phyloP scores from a whole-genome alignment of 1,140 invertebrate genomes.

The Capitella teleta region DNA sequence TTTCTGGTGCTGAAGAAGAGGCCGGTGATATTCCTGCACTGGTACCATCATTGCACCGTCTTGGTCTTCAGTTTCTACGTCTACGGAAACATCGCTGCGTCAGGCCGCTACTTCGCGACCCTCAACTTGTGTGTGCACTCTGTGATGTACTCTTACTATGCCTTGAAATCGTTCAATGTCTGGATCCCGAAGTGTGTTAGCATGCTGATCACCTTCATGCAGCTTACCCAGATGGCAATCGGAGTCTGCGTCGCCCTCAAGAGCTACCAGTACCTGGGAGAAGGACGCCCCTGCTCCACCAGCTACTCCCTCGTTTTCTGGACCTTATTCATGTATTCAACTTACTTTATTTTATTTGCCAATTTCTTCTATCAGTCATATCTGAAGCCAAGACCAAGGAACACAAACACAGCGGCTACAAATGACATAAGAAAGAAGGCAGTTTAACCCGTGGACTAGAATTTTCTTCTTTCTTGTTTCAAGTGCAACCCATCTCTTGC shows the following conservation, averaged over 20 bases:
- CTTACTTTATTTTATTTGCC: constrained; percentile 4
- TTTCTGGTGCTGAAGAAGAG: constrained; percentile 94
- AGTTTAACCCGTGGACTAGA: too few species aligned
- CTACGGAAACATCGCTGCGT: constrained; percentile 88
- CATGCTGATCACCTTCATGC: constrained; percentile 83
- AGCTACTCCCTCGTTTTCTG: background rate
- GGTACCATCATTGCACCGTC: constrained; percentile 61
- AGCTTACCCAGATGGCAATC: constrained; percentile 88
- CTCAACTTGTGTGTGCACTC: constrained; percentile 98
- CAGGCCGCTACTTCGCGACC: constrained; percentile 86
- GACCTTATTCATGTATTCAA: constrained; percentile 7
- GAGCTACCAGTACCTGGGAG: constrained; percentile 50
- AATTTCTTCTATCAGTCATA: constrained; percentile 7
- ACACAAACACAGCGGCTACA: too few species aligned
- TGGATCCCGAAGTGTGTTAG: constrained; percentile 70
- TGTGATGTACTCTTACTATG: constrained; percentile 96
- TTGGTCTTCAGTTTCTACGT: constrained; percentile 94
- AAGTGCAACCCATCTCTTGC: too few species aligned
- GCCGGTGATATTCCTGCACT: constrained; percentile 91
- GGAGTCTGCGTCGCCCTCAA: constrained; percentile 82
- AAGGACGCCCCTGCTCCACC: constrained; percentile 66
- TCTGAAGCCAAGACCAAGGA: too few species aligned
- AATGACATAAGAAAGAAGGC: too few species aligned
- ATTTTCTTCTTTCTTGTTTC: too few species aligned
- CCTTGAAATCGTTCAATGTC: constrained; percentile 74